Evolutionary conservation across 2,888 invertebrate genomes (phyloP).

Genomic region (Macrosoma leucophasiata): DNA sequence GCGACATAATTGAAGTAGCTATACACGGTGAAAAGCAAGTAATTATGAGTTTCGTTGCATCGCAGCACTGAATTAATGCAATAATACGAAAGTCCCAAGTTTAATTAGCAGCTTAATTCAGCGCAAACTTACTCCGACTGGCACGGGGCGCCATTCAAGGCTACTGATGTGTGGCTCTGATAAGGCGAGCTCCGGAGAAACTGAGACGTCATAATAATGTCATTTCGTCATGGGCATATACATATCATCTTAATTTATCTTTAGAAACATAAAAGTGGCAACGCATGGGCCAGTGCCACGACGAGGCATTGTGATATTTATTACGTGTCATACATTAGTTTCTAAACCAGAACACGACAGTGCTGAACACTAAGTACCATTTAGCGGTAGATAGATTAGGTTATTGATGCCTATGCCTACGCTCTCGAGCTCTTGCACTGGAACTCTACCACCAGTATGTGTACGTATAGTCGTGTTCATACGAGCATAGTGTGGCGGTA

Average conservation of each 20-base stretch:
- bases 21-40: constrained; percentile 22
- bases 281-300: no score
- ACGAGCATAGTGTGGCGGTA: constrained; percentile 8
- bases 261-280: no score
- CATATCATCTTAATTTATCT: constrained; percentile 8
- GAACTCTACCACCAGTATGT: no score
- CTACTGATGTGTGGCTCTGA: constrained; percentile 45
- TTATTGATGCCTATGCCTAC: no score
- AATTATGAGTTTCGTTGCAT: constrained; percentile 26
- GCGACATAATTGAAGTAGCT: constrained; percentile 12
- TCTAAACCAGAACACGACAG: no score
- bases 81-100: constrained; percentile 41
- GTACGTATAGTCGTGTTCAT: no score
- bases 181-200: constrained; percentile 33
- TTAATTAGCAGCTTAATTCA: constrained; percentile 49
- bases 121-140: constrained; percentile 35
- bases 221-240: constrained; percentile 24
- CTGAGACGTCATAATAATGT: constrained; percentile 23
- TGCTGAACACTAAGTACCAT: no score
- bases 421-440: no score
- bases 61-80: constrained; percentile 30
- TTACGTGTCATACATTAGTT: no score
- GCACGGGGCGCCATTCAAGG: constrained; percentile 36
- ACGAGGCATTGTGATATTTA: no score
- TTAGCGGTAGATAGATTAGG: no score